These are phyloP conservation scores for Smittia aterrima DNA, from an alignment of 2,888 invertebrate genomes.

Conservation along the genomic window DNA sequence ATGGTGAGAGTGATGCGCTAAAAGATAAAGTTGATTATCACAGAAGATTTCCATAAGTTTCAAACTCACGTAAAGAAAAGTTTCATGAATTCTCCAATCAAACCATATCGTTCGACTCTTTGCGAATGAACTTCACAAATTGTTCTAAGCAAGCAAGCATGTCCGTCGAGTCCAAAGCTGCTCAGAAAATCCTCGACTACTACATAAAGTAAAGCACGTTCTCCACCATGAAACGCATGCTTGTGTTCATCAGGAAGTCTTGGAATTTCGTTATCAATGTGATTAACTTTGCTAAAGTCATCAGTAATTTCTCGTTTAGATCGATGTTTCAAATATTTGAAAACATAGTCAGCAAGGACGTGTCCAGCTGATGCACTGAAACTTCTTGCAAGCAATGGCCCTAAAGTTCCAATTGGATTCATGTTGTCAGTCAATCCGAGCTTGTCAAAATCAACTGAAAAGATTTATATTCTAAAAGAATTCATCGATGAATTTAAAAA, in stretches of 20 bases:
- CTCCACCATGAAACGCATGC: conserved; percentile 74
- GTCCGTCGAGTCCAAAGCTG: conserved; percentile 79
- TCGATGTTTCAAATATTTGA: conserved; percentile 61
- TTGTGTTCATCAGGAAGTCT: conserved; percentile 54
- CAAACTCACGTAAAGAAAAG: conserved; percentile 75
- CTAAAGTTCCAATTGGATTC: conserved; percentile 78
- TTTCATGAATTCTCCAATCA: conserved; percentile 78
- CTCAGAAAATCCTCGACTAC: conserved; percentile 75
- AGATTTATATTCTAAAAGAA: not conserved
- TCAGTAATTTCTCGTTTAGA: conserved; percentile 48
- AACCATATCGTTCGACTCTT: conserved; percentile 72
- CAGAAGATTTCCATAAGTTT: not conserved
- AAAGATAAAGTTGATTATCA: conserved; percentile 18
- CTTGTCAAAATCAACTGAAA: conserved; percentile 79
- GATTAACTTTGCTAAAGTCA: not conserved
- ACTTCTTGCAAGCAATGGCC: conserved; percentile 72
- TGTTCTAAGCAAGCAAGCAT: conserved; percentile 75
- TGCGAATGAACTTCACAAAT: conserved; percentile 83
- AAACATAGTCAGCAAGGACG: conserved; percentile 63
- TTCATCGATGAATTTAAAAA: conserved; percentile 45
- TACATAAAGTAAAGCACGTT: conserved; percentile 75
- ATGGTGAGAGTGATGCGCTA: conserved; percentile 81
- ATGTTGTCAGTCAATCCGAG: conserved; percentile 84
- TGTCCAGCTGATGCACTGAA: conserved; percentile 72
- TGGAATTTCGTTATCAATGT: conserved; percentile 51